Conservation (phyloP, 35 echinoderm and acorn worm species). For the Stichopus chloronotus region DNA sequence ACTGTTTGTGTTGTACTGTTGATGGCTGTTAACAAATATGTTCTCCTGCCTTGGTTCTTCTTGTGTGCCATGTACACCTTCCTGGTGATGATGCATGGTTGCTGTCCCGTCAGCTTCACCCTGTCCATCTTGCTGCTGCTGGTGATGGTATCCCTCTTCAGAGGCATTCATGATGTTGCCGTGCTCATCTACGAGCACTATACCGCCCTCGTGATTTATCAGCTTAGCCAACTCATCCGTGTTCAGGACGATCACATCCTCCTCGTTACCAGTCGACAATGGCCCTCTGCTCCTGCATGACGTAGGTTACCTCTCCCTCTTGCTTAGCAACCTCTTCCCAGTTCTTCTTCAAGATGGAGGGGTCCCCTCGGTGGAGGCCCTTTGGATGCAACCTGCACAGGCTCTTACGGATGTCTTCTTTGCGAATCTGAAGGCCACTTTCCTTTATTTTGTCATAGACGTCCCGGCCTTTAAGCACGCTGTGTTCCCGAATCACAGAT, state of each 20-base stretch:
- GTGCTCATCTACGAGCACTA: constrained; percentile 38
- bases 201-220: constrained; percentile 16
- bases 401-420: constrained; percentile 41
- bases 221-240: constrained; percentile 25
- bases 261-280: neutral
- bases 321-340: neutral
- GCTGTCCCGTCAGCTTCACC: neutral
- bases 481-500: neutral
- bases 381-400: constrained; percentile 21
- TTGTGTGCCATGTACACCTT: neutral
- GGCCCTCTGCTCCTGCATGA: neutral
- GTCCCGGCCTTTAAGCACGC: neutral
- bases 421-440: constrained; percentile 16
- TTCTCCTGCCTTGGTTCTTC: neutral
- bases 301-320: neutral
- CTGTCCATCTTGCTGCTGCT: neutral
- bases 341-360: neutral
- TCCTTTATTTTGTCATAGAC: constrained; percentile 7
- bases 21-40: neutral
- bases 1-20: neutral
- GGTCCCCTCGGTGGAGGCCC: constrained; percentile 9
- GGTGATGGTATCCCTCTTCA: neutral
- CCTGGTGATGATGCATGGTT: neutral
- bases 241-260: constrained; percentile 18
- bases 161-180: neutral